Percentiles rank a stretch among this genome's conserved stretches.
Conservation (phyloP, 2,113 vertebrate genomes). For the Sprattus sprattus region DNA sequence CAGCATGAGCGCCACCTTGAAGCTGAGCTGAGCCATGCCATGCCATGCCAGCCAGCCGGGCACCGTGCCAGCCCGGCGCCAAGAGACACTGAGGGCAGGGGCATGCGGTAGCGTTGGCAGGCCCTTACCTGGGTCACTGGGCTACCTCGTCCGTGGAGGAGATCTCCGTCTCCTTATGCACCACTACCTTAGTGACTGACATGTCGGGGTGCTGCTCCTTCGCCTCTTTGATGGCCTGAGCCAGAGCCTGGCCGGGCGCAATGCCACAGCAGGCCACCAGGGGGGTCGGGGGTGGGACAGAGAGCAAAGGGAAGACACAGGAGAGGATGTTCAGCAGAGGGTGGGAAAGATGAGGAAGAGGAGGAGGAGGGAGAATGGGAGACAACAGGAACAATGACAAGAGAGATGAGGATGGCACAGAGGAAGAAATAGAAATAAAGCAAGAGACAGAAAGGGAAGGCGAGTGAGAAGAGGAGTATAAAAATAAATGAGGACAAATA, state of each 20-base stretch:
- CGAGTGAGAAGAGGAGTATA: background rate
- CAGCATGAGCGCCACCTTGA: background rate
- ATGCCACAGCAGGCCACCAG: constrained; percentile 71
- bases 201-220: constrained; percentile 99
- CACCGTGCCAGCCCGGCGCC: no score
- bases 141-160: constrained; percentile 93
- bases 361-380: constrained; percentile 40
- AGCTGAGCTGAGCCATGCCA: background rate
- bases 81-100: background rate
- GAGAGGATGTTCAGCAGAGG: constrained; percentile 12
- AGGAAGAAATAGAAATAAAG: constrained; percentile 13
- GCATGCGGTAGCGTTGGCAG: background rate
- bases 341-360: background rate
- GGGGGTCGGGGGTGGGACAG: constrained; percentile 89
- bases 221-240: constrained; percentile 99
- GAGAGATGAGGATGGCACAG: constrained; percentile 31
- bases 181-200: constrained; percentile 99
- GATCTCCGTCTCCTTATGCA: constrained; percentile 99
- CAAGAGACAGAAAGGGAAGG: background rate
- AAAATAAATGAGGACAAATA: background rate
- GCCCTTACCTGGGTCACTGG: constrained; percentile 87
- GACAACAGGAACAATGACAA: background rate
- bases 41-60: background rate
- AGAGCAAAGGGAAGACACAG: constrained; percentile 81
- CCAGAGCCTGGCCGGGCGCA: constrained; percentile 89